These are phyloP conservation scores for Onthophagus sagittarius DNA, from an alignment of 2,888 invertebrate genomes.

Conservation along the genomic window DNA sequence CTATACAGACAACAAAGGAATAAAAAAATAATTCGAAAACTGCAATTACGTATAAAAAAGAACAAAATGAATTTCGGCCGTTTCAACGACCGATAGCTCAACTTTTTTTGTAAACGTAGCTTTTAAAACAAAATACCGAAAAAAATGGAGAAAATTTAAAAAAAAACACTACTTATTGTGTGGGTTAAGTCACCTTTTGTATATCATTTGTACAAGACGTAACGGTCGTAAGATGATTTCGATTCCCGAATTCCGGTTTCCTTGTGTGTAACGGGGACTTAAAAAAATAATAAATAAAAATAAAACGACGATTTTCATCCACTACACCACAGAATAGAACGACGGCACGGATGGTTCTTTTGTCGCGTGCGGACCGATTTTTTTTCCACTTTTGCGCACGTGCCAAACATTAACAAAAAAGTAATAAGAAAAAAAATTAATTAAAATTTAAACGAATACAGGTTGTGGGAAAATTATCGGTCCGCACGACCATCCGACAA, in stretches of 20 bases:
- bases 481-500: not conserved
- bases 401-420: slow-evolving; percentile 1
- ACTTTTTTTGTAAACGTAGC: not conserved
- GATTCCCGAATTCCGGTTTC: not conserved
- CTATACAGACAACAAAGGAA: not conserved
- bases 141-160: not conserved
- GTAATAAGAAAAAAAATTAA: slow-evolving; percentile 4
- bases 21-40: not conserved
- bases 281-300: not conserved
- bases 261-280: not conserved
- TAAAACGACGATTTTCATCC: not conserved
- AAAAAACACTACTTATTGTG: not conserved
- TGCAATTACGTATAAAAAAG: not conserved
- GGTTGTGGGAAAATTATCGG: not conserved
- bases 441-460: slow-evolving; percentile 9
- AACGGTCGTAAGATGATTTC: not conserved
- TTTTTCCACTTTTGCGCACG: not conserved
- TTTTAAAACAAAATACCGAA: not conserved
- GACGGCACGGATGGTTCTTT: not conserved
- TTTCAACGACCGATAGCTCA: slow-evolving; percentile 2
- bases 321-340: not conserved
- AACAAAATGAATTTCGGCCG: not conserved
- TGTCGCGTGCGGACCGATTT: not conserved
- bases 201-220: not conserved
- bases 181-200: not conserved